Evolutionary conservation across 2,113 vertebrate species (phyloP).

Genomic region (Myanophis thanlyinensis): DNA sequence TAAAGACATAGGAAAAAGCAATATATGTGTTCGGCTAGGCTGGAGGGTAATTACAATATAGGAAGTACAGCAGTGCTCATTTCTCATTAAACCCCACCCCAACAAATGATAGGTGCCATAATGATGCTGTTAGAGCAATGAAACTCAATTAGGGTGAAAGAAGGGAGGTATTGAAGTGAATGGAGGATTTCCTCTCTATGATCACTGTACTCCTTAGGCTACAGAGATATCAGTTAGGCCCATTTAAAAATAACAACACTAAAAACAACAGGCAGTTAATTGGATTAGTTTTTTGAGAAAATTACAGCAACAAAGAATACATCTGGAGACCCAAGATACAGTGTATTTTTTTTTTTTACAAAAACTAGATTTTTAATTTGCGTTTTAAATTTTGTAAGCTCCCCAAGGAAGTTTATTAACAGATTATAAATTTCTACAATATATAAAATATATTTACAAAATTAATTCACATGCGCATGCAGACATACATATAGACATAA

Average conservation of each 20-base stretch:
- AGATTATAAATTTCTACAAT: not conserved
- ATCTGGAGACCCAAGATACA: not conserved
- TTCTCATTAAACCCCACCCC: not conserved
- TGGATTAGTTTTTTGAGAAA: not conserved
- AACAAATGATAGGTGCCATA: not conserved
- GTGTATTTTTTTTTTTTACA: not conserved
- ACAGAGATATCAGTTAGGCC: not conserved
- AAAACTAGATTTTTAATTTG: not conserved
- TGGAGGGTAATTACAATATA: not conserved
- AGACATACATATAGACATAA: not conserved
- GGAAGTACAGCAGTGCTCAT: not conserved
- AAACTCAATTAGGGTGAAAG: not conserved
- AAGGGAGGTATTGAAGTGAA: not conserved
- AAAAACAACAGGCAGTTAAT: not conserved
- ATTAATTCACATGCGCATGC: not conserved
- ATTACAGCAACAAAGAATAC: not conserved
- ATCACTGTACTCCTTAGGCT: not conserved
- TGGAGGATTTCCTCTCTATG: not conserved
- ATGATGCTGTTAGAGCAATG: not conserved
- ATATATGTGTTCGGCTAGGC: not conserved
- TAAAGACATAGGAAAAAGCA: not conserved
- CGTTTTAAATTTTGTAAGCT: not conserved
- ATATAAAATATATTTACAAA: not conserved
- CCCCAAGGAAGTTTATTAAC: not conserved
- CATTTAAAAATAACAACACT: not conserved